Evolutionary conservation across 2,888 invertebrate genomes (phyloP).

Genomic region (Aporophyla nigra): DNA sequence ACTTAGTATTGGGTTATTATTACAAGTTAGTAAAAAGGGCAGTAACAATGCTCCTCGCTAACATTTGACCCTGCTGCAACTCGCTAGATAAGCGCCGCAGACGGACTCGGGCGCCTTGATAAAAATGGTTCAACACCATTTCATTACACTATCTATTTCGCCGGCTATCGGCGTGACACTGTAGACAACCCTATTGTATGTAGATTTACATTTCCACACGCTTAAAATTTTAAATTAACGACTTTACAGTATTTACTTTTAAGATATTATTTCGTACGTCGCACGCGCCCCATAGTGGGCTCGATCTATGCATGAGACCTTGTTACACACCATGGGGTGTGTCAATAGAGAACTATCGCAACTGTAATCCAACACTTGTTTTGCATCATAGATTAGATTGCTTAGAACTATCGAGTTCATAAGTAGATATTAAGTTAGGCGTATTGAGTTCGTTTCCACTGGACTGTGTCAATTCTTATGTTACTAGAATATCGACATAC

Average conservation of each 20-base stretch:
- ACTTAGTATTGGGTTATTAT: conserved; percentile 59
- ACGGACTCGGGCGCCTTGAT: conserved; percentile 62
- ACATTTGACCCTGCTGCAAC: conserved; percentile 66
- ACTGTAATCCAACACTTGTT: conserved; percentile 81
- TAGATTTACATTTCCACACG: conserved; percentile 77
- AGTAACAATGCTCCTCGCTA: conserved; percentile 47
- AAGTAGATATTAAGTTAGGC: conserved; percentile 74
- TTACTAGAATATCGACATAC: conserved; percentile 92
- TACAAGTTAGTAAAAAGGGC: conserved; percentile 43
- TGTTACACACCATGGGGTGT: conserved; percentile 86
- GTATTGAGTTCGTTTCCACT: conserved; percentile 87
- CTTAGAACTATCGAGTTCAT: conserved; percentile 77
- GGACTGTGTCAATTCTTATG: conserved; percentile 93
- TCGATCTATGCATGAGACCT: conserved; percentile 88
- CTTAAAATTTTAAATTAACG: conserved; percentile 73
- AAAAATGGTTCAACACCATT: conserved; percentile 69
- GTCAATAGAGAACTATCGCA: conserved; percentile 71
- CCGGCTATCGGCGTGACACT: conserved; percentile 66
- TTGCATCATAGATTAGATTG: conserved; percentile 83
- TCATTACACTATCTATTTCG: conserved; percentile 70
- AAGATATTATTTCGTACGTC: conserved; percentile 69
- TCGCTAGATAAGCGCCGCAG: conserved; percentile 69
- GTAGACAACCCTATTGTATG: conserved; percentile 74
- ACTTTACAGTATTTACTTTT: conserved; percentile 70
- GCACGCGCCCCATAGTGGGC: conserved; percentile 83